Evolutionary conservation across 2,888 invertebrate species (phyloP).

Genomic region (Parnassius smintheus): DNA sequence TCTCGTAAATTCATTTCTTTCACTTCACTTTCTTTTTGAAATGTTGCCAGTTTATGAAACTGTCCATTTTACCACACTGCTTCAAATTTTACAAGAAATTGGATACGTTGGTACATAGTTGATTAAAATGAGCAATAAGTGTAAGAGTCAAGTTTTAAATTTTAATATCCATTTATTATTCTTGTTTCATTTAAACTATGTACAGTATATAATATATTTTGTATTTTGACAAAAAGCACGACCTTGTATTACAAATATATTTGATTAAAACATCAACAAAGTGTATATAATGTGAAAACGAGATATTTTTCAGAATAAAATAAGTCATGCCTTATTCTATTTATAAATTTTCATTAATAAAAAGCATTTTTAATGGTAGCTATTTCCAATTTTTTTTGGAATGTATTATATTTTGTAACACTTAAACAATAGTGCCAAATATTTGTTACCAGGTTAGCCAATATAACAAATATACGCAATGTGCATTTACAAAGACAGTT

Average conservation of each 20-base stretch:
- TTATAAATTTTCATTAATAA: not conserved
- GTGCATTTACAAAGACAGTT: slow-evolving; percentile 45
- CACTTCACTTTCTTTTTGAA: slow-evolving; percentile 79
- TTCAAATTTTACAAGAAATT: not conserved
- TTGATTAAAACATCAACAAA: too few species aligned
- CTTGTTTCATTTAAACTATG: too few species aligned
- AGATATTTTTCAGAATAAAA: too few species aligned
- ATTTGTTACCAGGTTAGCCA: slow-evolving; percentile 39
- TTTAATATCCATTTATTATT: too few species aligned
- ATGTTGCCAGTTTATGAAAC: slow-evolving; percentile 58
- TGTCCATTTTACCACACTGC: slow-evolving; percentile 3
- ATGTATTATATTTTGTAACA: slow-evolving; percentile 23
- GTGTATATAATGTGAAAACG: too few species aligned
- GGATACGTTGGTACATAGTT: too few species aligned
- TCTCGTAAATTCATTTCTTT: slow-evolving; percentile 81
- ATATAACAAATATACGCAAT: slow-evolving; percentile 34
- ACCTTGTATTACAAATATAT: too few species aligned
- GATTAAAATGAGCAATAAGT: too few species aligned
- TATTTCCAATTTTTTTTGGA: slow-evolving; percentile 14
- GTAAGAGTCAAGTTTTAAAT: too few species aligned
- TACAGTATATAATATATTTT: too few species aligned
- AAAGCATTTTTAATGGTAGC: not conserved
- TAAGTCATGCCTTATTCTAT: too few species aligned
- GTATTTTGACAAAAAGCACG: too few species aligned
- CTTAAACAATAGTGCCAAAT: slow-evolving; percentile 30